Percentiles rank a stretch among this genome's conserved stretches.
These are phyloP conservation scores for Leucophenga maculata DNA, from an alignment of 2,888 invertebrate species.

Conservation along the genomic window DNA sequence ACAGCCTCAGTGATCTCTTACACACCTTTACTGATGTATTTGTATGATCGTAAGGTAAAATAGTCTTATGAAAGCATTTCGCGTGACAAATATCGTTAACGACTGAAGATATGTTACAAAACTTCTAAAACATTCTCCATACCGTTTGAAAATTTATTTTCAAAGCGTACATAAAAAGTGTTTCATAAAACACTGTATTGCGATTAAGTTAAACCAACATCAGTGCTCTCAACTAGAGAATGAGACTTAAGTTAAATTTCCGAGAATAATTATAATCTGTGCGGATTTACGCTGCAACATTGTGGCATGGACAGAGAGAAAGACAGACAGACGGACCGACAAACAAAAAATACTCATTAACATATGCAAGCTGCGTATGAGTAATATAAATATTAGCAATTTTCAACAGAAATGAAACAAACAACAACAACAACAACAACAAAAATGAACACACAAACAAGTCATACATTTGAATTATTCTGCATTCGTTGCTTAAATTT, in stretches of 20 bases:
- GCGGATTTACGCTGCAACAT: background rate
- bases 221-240: no score
- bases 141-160: no score
- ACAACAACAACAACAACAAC: background rate
- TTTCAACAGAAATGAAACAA: background rate
- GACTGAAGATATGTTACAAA: no score
- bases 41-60: no score
- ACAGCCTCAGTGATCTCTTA: no score
- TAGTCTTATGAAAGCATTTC: no score
- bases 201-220: no score
- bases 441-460: background rate
- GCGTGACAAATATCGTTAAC: no score
- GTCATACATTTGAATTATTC: background rate
- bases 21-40: no score
- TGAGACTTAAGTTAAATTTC: background rate
- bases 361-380: background rate
- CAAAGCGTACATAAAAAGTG: no score
- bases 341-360: background rate
- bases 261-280: background rate
- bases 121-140: no score
- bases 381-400: constrained; percentile 1
- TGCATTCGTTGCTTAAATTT: constrained; percentile 2
- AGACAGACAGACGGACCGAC: background rate
- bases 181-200: no score
- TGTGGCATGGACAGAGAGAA: background rate